Evolutionary conservation across 2,888 invertebrate species (phyloP).

Genomic region (Tryphoninae sp.): DNA sequence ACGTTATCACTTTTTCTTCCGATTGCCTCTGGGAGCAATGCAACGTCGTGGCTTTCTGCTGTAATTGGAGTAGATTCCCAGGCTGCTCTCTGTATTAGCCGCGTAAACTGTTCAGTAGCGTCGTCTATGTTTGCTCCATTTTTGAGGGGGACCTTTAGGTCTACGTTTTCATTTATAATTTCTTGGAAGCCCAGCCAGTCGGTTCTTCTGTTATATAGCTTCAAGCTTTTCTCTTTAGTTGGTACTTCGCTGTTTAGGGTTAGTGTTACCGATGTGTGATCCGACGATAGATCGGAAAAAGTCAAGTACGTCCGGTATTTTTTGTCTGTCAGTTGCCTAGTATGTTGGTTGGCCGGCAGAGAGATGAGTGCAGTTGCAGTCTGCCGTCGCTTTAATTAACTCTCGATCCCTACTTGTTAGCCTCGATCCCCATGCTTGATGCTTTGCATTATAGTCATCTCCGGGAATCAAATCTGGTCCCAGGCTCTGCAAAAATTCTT

Average conservation of each 20-base stretch:
- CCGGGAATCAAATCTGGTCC: too few species aligned
- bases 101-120: constrained; percentile 56
- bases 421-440: constrained; percentile 65
- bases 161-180: constrained; percentile 50
- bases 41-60: neutral
- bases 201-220: constrained; percentile 5
- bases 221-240: constrained; percentile 58
- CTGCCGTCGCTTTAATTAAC: constrained; percentile 31
- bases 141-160: constrained; percentile 55
- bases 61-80: constrained; percentile 47
- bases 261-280: constrained; percentile 40
- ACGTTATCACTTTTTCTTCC: constrained; percentile 54
- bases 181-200: neutral
- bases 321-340: constrained; percentile 66
- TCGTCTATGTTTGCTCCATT: constrained; percentile 60
- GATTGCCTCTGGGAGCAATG: constrained; percentile 15
- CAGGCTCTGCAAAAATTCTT: too few species aligned
- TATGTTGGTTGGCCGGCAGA: constrained; percentile 66
- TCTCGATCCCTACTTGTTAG: constrained; percentile 42
- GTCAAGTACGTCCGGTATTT: constrained; percentile 67
- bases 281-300: constrained; percentile 67
- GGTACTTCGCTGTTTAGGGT: constrained; percentile 59
- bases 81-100: constrained; percentile 59
- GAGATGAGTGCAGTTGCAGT: neutral
- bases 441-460: constrained; percentile 49